Conservation (phyloP, 2,888 invertebrate species). For the Drepanosiphum platanoidis region DNA sequence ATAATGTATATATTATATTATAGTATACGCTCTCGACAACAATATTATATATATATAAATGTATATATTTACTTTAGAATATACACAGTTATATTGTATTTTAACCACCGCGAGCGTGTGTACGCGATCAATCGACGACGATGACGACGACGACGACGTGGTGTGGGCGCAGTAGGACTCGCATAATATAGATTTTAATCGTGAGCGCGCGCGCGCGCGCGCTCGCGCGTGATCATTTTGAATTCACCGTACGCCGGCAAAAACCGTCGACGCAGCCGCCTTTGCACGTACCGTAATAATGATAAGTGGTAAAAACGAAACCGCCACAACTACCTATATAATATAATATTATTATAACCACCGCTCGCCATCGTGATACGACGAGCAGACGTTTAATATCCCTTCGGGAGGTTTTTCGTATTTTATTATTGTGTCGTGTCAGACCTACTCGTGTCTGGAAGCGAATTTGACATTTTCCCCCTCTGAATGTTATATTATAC, state of each 20-base stretch:
- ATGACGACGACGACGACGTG: too few species aligned
- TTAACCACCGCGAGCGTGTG: background rate
- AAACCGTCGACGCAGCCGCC: background rate
- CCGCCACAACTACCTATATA: too few species aligned
- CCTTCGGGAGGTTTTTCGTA: background rate
- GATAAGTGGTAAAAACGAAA: background rate
- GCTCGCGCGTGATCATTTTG: conserved; percentile 16
- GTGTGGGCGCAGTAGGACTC: background rate
- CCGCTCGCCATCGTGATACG: too few species aligned
- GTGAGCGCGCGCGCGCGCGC: background rate
- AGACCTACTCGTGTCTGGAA: background rate
- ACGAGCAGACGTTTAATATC: background rate
- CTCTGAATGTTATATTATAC: too few species aligned
- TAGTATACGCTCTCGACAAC: background rate
- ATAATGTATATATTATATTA: too few species aligned
- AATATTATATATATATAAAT: background rate
- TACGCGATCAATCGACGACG: conserved; percentile 26
- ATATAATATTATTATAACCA: too few species aligned
- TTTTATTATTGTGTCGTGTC: conserved; percentile 1
- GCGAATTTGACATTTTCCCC: background rate
- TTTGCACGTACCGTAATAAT: background rate
- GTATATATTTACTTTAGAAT: too few species aligned
- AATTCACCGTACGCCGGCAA: background rate
- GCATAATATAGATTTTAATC: conserved; percentile 1
- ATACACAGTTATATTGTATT: too few species aligned